phyloP scores from a whole-genome alignment of 2,113 vertebrate species.

The Cololabis saira region DNA sequence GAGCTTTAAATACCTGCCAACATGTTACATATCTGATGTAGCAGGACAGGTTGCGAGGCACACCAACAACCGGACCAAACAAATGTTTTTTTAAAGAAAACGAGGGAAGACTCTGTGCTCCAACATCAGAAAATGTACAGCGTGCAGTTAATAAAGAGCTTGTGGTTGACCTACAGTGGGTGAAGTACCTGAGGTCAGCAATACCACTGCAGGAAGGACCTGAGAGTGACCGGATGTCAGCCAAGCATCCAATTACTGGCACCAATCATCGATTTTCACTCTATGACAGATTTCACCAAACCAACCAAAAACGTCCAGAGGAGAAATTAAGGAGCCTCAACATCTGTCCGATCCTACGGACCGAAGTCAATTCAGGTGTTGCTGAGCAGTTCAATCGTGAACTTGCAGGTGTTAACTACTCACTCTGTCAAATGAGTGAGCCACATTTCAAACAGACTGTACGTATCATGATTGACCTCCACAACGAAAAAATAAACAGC shows the following conservation, averaged over 20 bases:
- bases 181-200: slow-evolving; percentile 1
- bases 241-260: slow-evolving; percentile 13
- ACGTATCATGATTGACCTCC: background rate
- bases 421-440: slow-evolving; percentile 12
- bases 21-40: background rate
- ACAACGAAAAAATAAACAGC: slow-evolving; percentile 14
- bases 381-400: slow-evolving; percentile 11
- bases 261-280: background rate
- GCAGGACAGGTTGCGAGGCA: slow-evolving; percentile 10
- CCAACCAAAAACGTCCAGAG: slow-evolving; percentile 15
- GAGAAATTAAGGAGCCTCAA: background rate
- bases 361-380: background rate
- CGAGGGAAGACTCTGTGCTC: slow-evolving; percentile 9
- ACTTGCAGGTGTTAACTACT: background rate
- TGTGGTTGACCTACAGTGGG: slow-evolving; percentile 4
- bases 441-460: background rate
- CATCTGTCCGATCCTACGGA: slow-evolving; percentile 4
- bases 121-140: background rate
- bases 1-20: slow-evolving; percentile 16
- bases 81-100: slow-evolving; percentile 6
- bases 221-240: background rate
- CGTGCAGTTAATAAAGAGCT: background rate
- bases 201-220: background rate
- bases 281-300: slow-evolving; percentile 12
- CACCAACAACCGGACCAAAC: slow-evolving; percentile 10